A percentile compares a stretch with the other conserved stretches of the same genome.
Conservation (phyloP, 1,140 invertebrate species). For the Aphelenchoides besseyi region DNA sequence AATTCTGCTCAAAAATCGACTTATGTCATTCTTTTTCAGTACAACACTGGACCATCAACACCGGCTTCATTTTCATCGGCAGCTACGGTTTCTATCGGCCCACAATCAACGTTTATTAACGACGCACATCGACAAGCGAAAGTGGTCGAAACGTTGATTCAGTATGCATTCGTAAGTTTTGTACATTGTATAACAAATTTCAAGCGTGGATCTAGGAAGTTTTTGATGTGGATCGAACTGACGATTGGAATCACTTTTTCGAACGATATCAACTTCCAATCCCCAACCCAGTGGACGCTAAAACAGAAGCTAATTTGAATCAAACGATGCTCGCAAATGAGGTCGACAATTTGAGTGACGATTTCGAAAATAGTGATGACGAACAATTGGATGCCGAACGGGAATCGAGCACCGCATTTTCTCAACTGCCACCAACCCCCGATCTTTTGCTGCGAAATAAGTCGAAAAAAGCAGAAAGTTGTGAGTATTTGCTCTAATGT, state of each 20-base stretch:
- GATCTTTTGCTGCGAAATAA: conserved; percentile 42
- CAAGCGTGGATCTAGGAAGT: conserved; percentile 51
- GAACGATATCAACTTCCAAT: conserved; percentile 44
- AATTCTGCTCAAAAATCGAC: too few species aligned
- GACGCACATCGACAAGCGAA: conserved; percentile 56
- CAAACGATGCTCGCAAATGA: conserved; percentile 32
- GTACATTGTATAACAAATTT: not conserved
- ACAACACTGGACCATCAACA: conserved; percentile 21
- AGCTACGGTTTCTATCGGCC: conserved; percentile 18
- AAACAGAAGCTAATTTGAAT: conserved; percentile 31
- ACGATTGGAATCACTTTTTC: conserved; percentile 56
- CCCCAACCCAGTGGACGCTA: conserved; percentile 39
- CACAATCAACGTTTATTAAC: conserved; percentile 33
- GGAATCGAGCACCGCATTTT: conserved; percentile 24
- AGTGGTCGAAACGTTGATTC: conserved; percentile 52
- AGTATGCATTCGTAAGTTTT: conserved; percentile 54
- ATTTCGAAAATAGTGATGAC: conserved; percentile 38
- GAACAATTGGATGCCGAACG: conserved; percentile 25
- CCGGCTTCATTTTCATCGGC: conserved; percentile 27
- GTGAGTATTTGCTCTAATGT: conserved; percentile 25
- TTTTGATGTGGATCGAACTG: conserved; percentile 41
- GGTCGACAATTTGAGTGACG: conserved; percentile 47
- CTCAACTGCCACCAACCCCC: conserved; percentile 47
- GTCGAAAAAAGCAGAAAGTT: conserved; percentile 34
- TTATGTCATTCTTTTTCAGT: not conserved